A percentile compares a stretch with the other conserved stretches of the same genome.
Evolutionary conservation across 2,113 vertebrate species (phyloP).

Genomic region (Tyrannus savana): DNA sequence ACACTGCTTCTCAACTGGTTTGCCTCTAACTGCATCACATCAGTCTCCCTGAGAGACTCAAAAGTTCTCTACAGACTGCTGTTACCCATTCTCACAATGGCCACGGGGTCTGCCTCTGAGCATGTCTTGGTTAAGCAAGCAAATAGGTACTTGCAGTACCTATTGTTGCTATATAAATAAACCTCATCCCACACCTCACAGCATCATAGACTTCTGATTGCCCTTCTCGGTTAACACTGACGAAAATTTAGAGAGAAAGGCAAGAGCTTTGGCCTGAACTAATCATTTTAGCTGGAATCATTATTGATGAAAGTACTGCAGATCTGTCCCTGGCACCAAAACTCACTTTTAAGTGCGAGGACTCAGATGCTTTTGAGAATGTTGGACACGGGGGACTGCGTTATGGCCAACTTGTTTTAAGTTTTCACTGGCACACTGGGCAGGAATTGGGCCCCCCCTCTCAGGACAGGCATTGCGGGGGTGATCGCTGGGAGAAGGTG

Average conservation of each 20-base stretch:
- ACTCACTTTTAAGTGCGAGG: not conserved
- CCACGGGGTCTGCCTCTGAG: not conserved
- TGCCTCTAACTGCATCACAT: not conserved
- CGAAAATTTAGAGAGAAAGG: not conserved
- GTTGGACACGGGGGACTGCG: not conserved
- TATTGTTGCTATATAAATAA: not conserved
- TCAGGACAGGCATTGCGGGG: not conserved
- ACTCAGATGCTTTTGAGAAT: not conserved
- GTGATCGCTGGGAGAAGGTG: not conserved
- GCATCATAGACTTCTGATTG: not conserved
- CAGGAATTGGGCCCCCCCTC: rapidly evolving
- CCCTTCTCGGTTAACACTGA: not conserved
- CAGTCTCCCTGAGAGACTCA: not conserved
- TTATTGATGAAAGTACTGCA: not conserved
- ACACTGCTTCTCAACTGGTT: not conserved
- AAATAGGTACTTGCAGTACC: not conserved
- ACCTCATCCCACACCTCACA: not conserved
- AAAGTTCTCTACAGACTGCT: not conserved
- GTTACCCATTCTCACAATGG: not conserved
- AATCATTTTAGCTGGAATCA: not conserved
- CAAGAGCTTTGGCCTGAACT: not conserved
- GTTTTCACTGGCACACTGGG: rapidly evolving
- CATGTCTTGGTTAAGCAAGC: not conserved
- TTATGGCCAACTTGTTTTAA: not conserved
- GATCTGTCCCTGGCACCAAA: not conserved